A percentile compares a stretch with the other conserved stretches of the same genome.
Evolutionary conservation across 2,888 invertebrate species (phyloP).

Genomic region (Ichneumon xanthorius): DNA sequence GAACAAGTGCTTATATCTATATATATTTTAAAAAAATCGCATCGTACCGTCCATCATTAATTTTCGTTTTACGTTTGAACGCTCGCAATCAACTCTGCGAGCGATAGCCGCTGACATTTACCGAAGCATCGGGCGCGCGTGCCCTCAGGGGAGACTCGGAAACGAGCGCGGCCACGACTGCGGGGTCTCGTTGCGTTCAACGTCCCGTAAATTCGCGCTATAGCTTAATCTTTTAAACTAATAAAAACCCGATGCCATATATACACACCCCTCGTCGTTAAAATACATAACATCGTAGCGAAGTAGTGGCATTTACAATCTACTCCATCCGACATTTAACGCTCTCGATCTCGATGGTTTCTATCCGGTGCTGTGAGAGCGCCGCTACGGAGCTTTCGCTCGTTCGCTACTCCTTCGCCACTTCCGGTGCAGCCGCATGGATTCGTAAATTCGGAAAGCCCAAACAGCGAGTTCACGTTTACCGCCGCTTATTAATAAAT

Average conservation of each 20-base stretch:
- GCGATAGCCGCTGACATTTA: conserved; percentile 37
- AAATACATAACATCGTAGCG: not conserved
- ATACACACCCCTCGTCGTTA: not conserved
- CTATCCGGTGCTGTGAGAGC: not conserved
- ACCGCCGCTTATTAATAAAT: conserved; percentile 12
- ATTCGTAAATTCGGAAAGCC: conserved; percentile 19
- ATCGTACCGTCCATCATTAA: conserved; percentile 19
- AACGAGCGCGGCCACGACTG: not conserved
- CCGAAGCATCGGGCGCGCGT: conserved; percentile 21
- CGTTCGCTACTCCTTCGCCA: conserved; percentile 20
- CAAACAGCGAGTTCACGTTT: not conserved
- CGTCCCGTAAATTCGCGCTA: conserved; percentile 36
- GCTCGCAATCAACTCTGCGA: conserved; percentile 35
- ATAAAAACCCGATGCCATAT: conserved; percentile 15
- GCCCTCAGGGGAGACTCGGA: conserved; percentile 20
- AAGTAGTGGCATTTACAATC: conserved; percentile 14
- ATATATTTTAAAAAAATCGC: not conserved
- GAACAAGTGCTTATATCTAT: not conserved
- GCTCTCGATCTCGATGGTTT: conserved; percentile 1
- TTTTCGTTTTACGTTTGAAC: conserved; percentile 29
- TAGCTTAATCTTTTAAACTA: conserved; percentile 16
- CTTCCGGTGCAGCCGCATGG: conserved; percentile 25
- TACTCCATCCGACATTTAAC: conserved; percentile 36
- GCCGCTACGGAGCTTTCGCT: not conserved
- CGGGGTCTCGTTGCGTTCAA: conserved; percentile 9